phyloP scores from a whole-genome alignment of 2,113 vertebrate genomes.

The Cyprichromis sp. region DNA sequence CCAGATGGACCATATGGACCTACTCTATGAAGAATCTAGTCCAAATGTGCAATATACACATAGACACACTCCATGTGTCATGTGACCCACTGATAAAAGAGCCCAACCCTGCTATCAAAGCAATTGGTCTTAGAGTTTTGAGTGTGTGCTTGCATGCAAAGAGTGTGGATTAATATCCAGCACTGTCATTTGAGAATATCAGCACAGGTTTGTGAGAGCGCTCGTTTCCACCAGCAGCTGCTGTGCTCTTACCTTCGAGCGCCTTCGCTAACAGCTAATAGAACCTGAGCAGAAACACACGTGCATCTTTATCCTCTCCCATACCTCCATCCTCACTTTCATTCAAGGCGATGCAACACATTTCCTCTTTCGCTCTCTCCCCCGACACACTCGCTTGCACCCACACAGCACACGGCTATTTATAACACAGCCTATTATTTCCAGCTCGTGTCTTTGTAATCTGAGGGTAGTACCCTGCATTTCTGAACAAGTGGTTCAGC shows the following conservation, averaged over 20 bases:
- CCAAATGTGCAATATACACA: slow-evolving; percentile 1
- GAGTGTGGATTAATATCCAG: neutral
- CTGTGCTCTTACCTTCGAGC: neutral
- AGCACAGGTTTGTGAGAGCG: neutral
- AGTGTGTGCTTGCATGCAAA: neutral
- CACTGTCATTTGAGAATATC: neutral
- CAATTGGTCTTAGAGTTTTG: neutral
- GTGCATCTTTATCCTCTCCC: neutral
- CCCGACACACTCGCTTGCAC: neutral
- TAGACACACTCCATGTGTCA: neutral
- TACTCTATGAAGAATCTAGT: neutral
- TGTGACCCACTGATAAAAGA: neutral
- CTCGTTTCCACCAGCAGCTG: neutral
- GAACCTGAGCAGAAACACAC: neutral
- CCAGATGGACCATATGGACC: slow-evolving; percentile 49
- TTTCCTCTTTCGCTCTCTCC: neutral
- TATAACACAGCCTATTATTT: slow-evolving; percentile 49
- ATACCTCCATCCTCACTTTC: neutral
- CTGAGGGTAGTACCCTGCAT: slow-evolving; percentile 23
- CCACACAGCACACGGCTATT: slow-evolving; percentile 31
- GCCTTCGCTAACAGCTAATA: neutral
- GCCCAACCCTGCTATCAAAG: neutral
- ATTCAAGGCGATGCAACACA: slow-evolving; percentile 12
- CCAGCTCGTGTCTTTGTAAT: slow-evolving; percentile 48
- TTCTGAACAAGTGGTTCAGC: slow-evolving; percentile 20